Percentiles rank a stretch among this genome's conserved stretches.
These are phyloP conservation scores for Epinotia bilunana DNA, from an alignment of 2,888 invertebrate genomes.

Conservation along the genomic window DNA sequence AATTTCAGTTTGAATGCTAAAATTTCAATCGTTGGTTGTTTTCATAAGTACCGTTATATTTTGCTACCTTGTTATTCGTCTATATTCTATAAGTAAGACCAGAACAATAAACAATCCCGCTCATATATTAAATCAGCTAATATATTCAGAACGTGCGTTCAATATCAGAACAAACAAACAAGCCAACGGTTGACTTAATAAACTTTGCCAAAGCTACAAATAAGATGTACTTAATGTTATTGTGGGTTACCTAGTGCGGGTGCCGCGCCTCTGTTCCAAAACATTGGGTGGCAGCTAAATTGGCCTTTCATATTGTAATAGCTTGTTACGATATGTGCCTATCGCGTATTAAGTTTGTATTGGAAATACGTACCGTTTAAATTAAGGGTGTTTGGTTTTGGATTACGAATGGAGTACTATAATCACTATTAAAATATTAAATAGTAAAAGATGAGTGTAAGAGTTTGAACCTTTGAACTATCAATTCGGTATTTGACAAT, in stretches of 20 bases:
- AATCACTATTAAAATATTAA: too few relatives aligned
- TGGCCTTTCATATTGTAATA: constrained; percentile 16
- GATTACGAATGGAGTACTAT: neutral
- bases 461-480: too few relatives aligned
- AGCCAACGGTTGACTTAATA: constrained; percentile 23
- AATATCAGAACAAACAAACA: constrained; percentile 23
- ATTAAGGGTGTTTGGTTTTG: constrained; percentile 1
- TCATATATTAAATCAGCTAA: neutral
- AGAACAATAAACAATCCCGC: neutral
- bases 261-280: constrained; percentile 11
- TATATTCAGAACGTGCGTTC: constrained; percentile 17
- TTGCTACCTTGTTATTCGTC: neutral
- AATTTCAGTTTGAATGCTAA: too few relatives aligned
- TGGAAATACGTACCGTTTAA: neutral
- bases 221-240: constrained; percentile 12
- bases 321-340: constrained; percentile 8
- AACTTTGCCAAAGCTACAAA: constrained; percentile 25
- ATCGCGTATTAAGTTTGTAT: constrained; percentile 5
- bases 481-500: too few relatives aligned
- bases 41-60: too few relatives aligned
- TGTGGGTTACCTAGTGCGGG: constrained; percentile 7
- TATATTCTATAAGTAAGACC: neutral
- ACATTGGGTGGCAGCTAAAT: constrained; percentile 28
- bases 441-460: too few relatives aligned
- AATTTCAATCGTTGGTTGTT: too few relatives aligned